phyloP scores from a whole-genome alignment of 2,797 vertebrate species.

The Scarus forsteni region DNA sequence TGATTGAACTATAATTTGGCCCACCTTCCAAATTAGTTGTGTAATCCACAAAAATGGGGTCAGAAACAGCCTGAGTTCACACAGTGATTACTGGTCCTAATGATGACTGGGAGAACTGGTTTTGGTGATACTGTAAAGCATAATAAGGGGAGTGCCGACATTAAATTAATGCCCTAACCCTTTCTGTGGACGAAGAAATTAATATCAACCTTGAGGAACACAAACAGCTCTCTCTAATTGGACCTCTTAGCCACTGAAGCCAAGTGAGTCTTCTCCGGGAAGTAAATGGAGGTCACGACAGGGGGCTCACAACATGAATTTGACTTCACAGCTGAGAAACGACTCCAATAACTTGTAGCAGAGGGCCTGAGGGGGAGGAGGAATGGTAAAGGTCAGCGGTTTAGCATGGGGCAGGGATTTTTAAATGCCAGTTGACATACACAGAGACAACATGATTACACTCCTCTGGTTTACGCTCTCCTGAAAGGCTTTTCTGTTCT shows the following conservation, averaged over 20 bases:
- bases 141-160: slow-evolving; percentile 36
- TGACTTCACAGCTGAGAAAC: slow-evolving; percentile 80
- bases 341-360: slow-evolving; percentile 77
- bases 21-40: too few relatives aligned
- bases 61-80: too few relatives aligned
- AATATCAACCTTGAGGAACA: slow-evolving; percentile 70
- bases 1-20: too few relatives aligned
- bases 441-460: slow-evolving; percentile 77
- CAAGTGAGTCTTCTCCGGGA: slow-evolving; percentile 74
- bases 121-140: slow-evolving; percentile 1
- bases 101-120: slow-evolving; percentile 71
- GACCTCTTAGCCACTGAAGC: slow-evolving; percentile 79
- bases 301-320: slow-evolving; percentile 72
- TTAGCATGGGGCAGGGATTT: slow-evolving; percentile 76
- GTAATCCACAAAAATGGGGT: too few relatives aligned
- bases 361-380: slow-evolving; percentile 61
- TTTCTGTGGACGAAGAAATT: slow-evolving; percentile 64
- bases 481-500: slow-evolving; percentile 63
- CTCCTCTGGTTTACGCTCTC: slow-evolving; percentile 53
- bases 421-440: slow-evolving; percentile 78
- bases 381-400: slow-evolving; percentile 76
- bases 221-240: slow-evolving; percentile 81
- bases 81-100: slow-evolving; percentile 44
- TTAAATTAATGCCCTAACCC: slow-evolving; percentile 32
- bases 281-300: slow-evolving; percentile 84